Conservation (phyloP, 2,113 vertebrate species). For the Solea senegalensis region DNA sequence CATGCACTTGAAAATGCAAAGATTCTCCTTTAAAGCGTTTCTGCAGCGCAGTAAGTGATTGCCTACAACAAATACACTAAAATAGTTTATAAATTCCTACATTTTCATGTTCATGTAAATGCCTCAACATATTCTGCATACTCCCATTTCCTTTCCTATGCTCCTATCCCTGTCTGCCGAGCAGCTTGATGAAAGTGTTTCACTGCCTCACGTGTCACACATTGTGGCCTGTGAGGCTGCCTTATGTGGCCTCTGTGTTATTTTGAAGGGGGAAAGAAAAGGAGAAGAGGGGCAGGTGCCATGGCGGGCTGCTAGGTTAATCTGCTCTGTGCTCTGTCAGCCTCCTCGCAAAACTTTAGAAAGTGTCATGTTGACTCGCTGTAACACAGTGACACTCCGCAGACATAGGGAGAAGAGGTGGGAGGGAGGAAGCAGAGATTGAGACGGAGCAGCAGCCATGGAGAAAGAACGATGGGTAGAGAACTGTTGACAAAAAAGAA, state of each 20-base stretch:
- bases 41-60: neutral
- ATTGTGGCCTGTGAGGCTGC: conserved; percentile 3
- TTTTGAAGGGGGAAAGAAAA: conserved; percentile 72
- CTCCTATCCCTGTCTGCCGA: neutral
- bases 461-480: conserved; percentile 26
- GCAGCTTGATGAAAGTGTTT: neutral
- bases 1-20: conserved; percentile 19
- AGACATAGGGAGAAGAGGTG: conserved; percentile 58
- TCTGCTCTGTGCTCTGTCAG: conserved; percentile 72
- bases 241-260: conserved; percentile 50
- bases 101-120: neutral
- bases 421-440: conserved; percentile 43
- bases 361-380: conserved; percentile 74
- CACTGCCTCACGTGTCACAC: conserved; percentile 21
- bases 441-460: conserved; percentile 49
- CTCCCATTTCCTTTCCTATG: neutral
- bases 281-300: conserved; percentile 66
- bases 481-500: conserved; percentile 33
- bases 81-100: conserved; percentile 16
- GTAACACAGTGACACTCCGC: conserved; percentile 68
- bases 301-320: conserved; percentile 66
- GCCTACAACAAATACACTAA: no score
- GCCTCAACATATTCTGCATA: neutral
- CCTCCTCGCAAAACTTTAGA: conserved; percentile 71
- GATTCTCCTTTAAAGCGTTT: conserved; percentile 31